Percentiles rank a stretch among this genome's conserved stretches.
phyloP scores from a whole-genome alignment of 1,140 invertebrate genomes.

The Galendromus occidentalis region DNA sequence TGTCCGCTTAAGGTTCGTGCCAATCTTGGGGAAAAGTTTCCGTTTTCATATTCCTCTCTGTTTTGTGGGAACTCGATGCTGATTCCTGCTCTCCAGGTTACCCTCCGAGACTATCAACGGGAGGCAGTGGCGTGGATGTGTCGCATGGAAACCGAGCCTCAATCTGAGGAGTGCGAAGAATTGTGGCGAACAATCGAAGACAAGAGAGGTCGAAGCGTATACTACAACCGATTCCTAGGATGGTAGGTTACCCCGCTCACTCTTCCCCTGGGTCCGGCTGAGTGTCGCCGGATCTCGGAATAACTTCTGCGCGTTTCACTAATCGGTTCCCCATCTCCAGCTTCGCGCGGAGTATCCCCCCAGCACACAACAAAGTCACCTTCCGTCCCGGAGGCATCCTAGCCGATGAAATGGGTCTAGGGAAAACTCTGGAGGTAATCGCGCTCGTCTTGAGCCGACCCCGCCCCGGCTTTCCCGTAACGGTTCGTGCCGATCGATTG shows the following conservation, averaged over 20 bases:
- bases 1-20: too few species aligned
- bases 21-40: too few species aligned
- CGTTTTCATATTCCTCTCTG: too few species aligned
- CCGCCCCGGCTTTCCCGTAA: slow-evolving; percentile 18
- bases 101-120: slow-evolving; percentile 10
- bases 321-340: slow-evolving; percentile 16
- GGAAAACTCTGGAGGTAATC: slow-evolving; percentile 58
- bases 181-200: slow-evolving; percentile 27
- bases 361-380: slow-evolving; percentile 15
- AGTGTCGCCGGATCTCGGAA: background rate
- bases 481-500: background rate
- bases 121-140: slow-evolving; percentile 15
- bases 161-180: slow-evolving; percentile 24
- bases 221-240: slow-evolving; percentile 35
- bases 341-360: slow-evolving; percentile 25
- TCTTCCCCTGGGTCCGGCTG: background rate
- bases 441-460: slow-evolving; percentile 43
- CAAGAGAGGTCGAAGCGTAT: slow-evolving; percentile 27
- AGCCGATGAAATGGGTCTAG: slow-evolving; percentile 64
- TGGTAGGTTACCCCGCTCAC: slow-evolving; percentile 23
- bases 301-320: background rate
- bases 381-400: slow-evolving; percentile 47
- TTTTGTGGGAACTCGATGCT: too few species aligned
- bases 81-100: background rate
- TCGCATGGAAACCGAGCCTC: slow-evolving; percentile 5